Percentiles rank a stretch among this genome's conserved stretches.
Evolutionary conservation across 2,113 vertebrate genomes (phyloP).

Genomic region (Tetrax tetrax): DNA sequence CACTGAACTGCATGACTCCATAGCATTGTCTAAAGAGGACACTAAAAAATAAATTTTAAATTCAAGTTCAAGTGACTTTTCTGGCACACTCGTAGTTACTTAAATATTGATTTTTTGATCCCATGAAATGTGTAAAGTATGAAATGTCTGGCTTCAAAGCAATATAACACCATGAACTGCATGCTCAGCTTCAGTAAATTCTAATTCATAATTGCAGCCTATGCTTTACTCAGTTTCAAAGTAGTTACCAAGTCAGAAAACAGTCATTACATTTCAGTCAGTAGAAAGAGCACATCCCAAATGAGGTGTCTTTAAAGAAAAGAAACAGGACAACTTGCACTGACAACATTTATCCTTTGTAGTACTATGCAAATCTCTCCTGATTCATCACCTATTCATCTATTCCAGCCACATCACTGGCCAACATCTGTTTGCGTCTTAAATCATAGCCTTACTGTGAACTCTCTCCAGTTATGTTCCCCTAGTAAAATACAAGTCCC

Average conservation of each 20-base stretch:
- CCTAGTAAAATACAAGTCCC: background rate
- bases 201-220: conserved; percentile 5
- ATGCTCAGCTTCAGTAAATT: conserved; percentile 15
- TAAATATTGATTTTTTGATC: background rate
- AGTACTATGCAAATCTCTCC: conserved; percentile 22
- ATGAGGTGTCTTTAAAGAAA: conserved; percentile 57
- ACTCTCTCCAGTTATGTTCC: background rate
- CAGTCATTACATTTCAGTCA: background rate
- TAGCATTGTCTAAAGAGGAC: background rate
- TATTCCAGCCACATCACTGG: background rate
- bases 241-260: conserved; percentile 29
- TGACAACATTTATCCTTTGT: conserved; percentile 47
- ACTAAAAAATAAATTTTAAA: background rate
- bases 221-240: conserved; percentile 32
- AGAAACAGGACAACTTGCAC: conserved; percentile 40
- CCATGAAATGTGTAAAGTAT: background rate
- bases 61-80: background rate
- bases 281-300: conserved; percentile 32
- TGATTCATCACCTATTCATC: conserved; percentile 59
- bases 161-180: background rate
- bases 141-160: background rate
- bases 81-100: background rate
- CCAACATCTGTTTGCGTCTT: conserved; percentile 6
- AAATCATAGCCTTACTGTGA: conserved; percentile 13
- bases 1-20: background rate